Conservation (phyloP, 2,797 vertebrate species). For the Dromococcyx pavoninus region DNA sequence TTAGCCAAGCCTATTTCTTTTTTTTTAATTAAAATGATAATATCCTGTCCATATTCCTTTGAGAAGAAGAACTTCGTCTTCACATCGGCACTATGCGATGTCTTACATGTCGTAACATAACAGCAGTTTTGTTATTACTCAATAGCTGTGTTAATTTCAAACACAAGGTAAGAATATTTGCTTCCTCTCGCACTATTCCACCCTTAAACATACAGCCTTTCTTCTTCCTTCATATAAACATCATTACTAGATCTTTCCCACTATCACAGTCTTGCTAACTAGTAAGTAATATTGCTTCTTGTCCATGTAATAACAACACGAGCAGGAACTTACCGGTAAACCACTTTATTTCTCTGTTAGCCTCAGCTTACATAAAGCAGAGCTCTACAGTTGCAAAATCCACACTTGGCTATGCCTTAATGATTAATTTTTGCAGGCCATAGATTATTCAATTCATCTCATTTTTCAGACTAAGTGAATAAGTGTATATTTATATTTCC, state of each 20-base stretch:
- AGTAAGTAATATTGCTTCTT: neutral
- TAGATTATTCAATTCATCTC: neutral
- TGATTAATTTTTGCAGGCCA: neutral
- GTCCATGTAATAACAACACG: fast-evolving
- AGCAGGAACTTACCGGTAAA: neutral
- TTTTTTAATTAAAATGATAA: neutral
- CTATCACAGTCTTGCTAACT: neutral
- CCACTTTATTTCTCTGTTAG: neutral
- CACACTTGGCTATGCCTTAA: neutral
- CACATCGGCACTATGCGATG: neutral
- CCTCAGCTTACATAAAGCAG: neutral
- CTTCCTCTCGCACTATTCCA: neutral
- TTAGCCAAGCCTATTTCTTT: neutral
- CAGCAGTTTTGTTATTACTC: neutral
- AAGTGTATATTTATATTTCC: neutral
- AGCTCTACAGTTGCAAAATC: neutral
- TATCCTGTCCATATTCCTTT: neutral
- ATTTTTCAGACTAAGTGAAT: neutral
- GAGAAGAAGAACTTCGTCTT: neutral
- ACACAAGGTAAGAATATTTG: neutral
- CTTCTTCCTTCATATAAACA: neutral
- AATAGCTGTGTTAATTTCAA: neutral
- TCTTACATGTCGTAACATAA: neutral
- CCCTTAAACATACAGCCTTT: neutral
- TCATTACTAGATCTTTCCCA: neutral